Evolutionary conservation across 2,888 invertebrate genomes (phyloP).

Genomic region (Spicauda simplicius): DNA sequence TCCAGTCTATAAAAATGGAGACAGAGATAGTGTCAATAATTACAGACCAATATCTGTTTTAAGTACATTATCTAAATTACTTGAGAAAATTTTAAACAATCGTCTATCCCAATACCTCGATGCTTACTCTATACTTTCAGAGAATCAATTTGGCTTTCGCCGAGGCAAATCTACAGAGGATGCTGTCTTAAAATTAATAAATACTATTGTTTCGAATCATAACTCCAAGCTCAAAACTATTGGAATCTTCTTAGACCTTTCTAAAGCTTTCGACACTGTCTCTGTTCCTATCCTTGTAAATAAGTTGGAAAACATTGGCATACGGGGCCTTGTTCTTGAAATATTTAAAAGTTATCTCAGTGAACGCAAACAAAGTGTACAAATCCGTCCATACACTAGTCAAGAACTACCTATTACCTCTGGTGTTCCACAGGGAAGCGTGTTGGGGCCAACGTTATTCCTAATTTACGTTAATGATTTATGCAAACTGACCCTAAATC

Average conservation of each 20-base stretch:
- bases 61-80: constrained; percentile 19
- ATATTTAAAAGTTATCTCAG: background rate
- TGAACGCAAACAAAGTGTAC: constrained; percentile 3
- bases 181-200: constrained; percentile 13
- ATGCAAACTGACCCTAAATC: background rate
- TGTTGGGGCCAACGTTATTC: constrained; percentile 18
- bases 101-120: constrained; percentile 18
- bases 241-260: too few species aligned
- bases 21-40: constrained; percentile 26
- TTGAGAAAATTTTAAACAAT: constrained; percentile 31
- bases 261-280: too few species aligned
- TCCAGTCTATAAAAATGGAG: constrained; percentile 25
- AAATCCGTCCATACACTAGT: constrained; percentile 6
- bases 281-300: too few species aligned
- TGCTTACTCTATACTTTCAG: constrained; percentile 17
- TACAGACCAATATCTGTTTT: too few species aligned
- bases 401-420: constrained; percentile 4
- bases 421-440: constrained; percentile 25
- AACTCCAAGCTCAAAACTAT: constrained; percentile 14
- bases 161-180: constrained; percentile 29
- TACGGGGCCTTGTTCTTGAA: background rate
- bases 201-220: background rate
- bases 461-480: too few species aligned
- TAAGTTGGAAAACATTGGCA: constrained; percentile 1
- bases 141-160: constrained; percentile 32